A percentile compares a stretch with the other conserved stretches of the same genome.
phyloP scores from a whole-genome alignment of 2,113 vertebrate genomes.

The Serilophus lunatus region DNA sequence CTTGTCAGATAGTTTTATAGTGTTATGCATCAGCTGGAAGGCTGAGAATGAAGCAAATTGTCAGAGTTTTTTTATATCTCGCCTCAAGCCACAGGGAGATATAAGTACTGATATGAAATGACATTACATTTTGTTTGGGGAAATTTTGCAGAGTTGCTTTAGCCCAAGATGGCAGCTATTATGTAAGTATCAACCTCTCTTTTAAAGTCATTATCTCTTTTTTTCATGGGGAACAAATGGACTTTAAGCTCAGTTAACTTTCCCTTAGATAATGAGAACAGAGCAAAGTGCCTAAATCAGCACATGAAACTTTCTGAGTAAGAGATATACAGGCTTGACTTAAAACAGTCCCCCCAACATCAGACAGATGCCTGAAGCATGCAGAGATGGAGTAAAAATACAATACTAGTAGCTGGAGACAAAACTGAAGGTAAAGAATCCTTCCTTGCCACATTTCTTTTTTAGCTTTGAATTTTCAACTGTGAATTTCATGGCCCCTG shows the following conservation, averaged over 20 bases:
- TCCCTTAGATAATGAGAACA: neutral
- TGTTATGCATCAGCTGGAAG: neutral
- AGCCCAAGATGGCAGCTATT: slow-evolving; percentile 19
- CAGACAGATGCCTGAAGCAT: neutral
- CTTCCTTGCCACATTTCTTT: neutral
- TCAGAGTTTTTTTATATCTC: neutral
- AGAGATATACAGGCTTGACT: neutral
- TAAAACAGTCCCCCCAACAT: neutral
- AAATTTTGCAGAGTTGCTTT: neutral
- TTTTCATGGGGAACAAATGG: neutral
- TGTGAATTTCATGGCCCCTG: neutral
- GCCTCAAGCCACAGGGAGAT: slow-evolving; percentile 16
- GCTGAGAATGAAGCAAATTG: slow-evolving; percentile 15
- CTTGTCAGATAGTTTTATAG: slow-evolving; percentile 24
- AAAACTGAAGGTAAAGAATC: neutral
- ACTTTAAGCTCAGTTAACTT: neutral
- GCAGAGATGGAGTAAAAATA: neutral
- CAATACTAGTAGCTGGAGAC: neutral
- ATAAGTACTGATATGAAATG: slow-evolving; percentile 40
- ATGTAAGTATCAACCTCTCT: neutral
- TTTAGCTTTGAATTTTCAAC: neutral
- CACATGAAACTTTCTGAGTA: neutral
- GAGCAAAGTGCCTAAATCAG: neutral
- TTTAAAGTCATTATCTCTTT: neutral
- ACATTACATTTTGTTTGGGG: slow-evolving; percentile 26